phyloP scores from a whole-genome alignment of 2,797 vertebrate species.

The Ctenosaura bakeri region DNA sequence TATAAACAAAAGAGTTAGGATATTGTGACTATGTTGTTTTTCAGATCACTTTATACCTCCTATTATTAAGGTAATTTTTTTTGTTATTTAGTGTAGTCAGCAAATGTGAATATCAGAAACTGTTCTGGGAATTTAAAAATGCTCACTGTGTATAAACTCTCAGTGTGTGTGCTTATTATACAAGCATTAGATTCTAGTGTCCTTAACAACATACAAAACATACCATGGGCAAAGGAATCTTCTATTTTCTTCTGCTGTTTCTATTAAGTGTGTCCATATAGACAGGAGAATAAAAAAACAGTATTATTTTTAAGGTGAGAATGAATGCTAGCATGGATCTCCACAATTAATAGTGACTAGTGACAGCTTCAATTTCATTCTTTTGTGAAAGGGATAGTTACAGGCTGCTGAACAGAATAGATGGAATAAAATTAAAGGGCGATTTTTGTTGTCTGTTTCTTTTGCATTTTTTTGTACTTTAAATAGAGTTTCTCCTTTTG shows the following conservation, averaged over 20 bases:
- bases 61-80: not conserved
- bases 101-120: not conserved
- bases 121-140: not conserved
- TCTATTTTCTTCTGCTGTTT: constrained; percentile 17
- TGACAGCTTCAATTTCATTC: constrained; percentile 41
- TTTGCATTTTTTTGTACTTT: not conserved
- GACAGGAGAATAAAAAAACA: not conserved
- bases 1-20: not conserved
- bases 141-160: constrained; percentile 57
- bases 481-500: not conserved
- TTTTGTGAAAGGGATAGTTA: constrained; percentile 14
- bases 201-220: constrained; percentile 68
- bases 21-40: not conserved
- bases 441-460: not conserved
- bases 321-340: not conserved
- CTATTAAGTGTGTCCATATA: not conserved
- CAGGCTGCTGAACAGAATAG: constrained; percentile 56
- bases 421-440: constrained; percentile 5
- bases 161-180: not conserved
- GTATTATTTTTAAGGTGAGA: not conserved
- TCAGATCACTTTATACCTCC: not conserved
- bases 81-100: constrained; percentile 28
- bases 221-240: constrained; percentile 52
- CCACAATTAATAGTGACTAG: constrained; percentile 24
- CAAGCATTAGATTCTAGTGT: constrained; percentile 71